Conservation (phyloP, 2,113 vertebrate genomes). For the Indicator maculatus region DNA sequence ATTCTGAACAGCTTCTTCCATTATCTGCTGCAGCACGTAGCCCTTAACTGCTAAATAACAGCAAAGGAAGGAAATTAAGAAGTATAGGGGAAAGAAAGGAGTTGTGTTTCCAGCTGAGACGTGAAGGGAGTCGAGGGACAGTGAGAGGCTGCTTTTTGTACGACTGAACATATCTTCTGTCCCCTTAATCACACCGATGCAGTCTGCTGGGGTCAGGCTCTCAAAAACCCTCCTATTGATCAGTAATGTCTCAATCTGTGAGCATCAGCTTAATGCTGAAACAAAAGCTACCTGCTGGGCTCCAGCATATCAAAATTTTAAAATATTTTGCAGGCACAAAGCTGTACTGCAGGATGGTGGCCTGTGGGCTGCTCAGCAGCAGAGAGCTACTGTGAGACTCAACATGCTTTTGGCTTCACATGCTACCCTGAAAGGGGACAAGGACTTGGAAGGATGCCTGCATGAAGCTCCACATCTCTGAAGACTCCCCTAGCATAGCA, state of each 20-base stretch:
- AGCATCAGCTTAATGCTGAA: background rate
- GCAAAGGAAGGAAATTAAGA: conserved; percentile 48
- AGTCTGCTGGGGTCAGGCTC: background rate
- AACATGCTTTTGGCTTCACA: accelerated
- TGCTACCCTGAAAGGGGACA: background rate
- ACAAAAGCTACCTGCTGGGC: background rate
- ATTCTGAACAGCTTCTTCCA: conserved; percentile 7
- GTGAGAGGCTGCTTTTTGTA: background rate
- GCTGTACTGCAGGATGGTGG: background rate
- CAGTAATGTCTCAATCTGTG: background rate
- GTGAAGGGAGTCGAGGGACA: background rate
- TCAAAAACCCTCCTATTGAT: background rate
- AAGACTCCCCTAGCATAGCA: background rate
- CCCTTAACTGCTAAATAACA: conserved; percentile 35
- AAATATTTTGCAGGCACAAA: background rate
- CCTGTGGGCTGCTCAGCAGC: background rate
- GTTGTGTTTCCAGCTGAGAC: conserved; percentile 5
- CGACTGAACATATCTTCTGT: background rate
- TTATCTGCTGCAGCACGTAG: background rate
- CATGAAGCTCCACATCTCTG: background rate
- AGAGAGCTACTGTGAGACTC: background rate
- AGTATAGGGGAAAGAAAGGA: background rate
- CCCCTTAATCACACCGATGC: background rate
- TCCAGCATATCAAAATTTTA: background rate
- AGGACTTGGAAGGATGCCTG: background rate